These are phyloP conservation scores for Cyphomyrus discorhynchus DNA, from an alignment of 2,113 vertebrate species.

Conservation along the genomic window DNA sequence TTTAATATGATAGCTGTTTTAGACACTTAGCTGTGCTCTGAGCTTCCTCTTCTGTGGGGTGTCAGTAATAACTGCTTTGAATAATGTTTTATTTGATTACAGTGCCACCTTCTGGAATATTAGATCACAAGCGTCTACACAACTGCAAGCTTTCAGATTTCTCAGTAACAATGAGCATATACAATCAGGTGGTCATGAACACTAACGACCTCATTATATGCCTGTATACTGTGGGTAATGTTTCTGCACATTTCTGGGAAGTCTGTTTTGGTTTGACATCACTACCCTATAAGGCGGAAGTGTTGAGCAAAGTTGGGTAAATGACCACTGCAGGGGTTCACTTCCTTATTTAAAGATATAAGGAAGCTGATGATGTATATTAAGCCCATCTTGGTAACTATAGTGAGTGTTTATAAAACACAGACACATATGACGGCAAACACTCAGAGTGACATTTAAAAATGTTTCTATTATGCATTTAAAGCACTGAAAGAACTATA, in stretches of 20 bases:
- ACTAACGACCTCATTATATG: neutral
- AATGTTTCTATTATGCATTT: conserved; percentile 11
- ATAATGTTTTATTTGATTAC: neutral
- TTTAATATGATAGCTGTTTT: conserved; percentile 4
- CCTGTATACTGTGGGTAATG: neutral
- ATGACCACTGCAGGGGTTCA: neutral
- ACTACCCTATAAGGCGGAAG: neutral
- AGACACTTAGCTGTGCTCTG: neutral
- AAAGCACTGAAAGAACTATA: conserved; percentile 4
- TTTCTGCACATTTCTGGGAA: neutral
- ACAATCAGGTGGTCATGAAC: neutral
- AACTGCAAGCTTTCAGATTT: neutral
- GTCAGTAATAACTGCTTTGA: neutral
- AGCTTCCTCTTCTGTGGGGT: conserved; percentile 7
- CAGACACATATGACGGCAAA: neutral
- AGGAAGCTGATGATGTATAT: neutral
- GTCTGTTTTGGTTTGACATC: neutral
- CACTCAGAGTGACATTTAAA: conserved; percentile 7
- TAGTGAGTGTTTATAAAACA: neutral
- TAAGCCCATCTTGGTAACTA: neutral
- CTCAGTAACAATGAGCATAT: neutral
- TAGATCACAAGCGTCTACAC: neutral
- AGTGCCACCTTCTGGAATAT: conserved; percentile 3
- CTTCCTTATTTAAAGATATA: neutral
- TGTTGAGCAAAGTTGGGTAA: neutral